Evolutionary conservation across 2,113 vertebrate genomes (phyloP), one percentile per base, ranked within the genome.

Genomic region (Oryctolagus cuniculus): DNA sequence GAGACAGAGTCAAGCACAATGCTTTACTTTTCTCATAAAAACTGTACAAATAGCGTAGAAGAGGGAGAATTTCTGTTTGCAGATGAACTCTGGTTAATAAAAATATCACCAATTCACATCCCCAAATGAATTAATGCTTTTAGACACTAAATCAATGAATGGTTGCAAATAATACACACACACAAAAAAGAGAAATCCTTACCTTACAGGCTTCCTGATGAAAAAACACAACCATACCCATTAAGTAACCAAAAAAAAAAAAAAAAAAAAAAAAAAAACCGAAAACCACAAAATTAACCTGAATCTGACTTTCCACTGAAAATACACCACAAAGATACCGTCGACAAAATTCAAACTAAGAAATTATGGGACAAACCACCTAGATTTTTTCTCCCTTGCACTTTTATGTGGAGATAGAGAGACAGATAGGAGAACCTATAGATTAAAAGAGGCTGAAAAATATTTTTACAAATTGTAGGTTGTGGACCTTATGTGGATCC

Each of bases 11-110:
- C 31, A 78, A 55, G 10, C 9, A 83, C 2, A 34, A 12, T 19
- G 25, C 61, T 92, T 93, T 78, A 80, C 29, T 86, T 95, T 85
- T 77, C 78, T 53, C 72, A 51, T 38, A 66, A 6, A 89, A 87
- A 64, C 13, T 61, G 15, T 25, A 72, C 58, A 55, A 93, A 69
- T 64, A 70, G 55, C 49, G 7, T 3, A 95, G 38, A 95, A 66
- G 22, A 74, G 27, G 49, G 38, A 34, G 29, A 61, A 9, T 78
- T 88, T 87, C 72, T 87, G 67, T 88, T 55, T 51, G 73, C 9
- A 80, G n/a, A n/a, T 73, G 49, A 90, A 87, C 51, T 91, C 29
- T n/a, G 5, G 74, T 44, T 69, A 36, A 51, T 69, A 84, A 89
- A 90, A 90, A 91, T 44, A 61, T 2, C 3, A 16, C 24, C 64